Conservation (phyloP, 2,797 vertebrate species). For the Dryobates pubescens region DNA sequence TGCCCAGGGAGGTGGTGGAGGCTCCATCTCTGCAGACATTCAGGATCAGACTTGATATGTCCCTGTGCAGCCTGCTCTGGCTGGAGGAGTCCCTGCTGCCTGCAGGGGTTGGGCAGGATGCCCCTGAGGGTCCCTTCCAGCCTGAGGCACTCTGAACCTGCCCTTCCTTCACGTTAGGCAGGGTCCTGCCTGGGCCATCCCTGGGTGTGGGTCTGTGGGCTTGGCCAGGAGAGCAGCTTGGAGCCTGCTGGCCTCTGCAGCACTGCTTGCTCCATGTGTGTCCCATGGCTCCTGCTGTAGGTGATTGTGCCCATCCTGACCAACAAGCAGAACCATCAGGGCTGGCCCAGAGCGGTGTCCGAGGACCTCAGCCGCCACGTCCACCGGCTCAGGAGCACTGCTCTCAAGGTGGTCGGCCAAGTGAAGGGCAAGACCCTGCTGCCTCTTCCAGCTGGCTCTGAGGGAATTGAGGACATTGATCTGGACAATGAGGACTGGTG, state of each 20-base stretch:
- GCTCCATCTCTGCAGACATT: no score
- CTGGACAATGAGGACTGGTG: slow-evolving; percentile 81
- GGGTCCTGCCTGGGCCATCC: background rate
- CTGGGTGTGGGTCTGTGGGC: background rate
- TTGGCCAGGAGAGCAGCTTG: accelerated
- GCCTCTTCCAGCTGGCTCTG: slow-evolving; percentile 83
- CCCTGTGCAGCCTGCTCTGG: no score
- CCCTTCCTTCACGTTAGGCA: background rate
- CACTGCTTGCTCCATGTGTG: background rate
- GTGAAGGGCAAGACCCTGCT: slow-evolving; percentile 89
- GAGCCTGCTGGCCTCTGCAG: background rate
- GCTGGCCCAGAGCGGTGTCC: slow-evolving; percentile 87
- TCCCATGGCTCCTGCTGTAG: slow-evolving; percentile 67
- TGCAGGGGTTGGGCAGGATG: no score
- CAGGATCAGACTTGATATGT: no score
- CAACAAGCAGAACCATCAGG: slow-evolving; percentile 83
- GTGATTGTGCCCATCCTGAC: slow-evolving; percentile 86
- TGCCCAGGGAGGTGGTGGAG: no score
- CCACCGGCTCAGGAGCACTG: slow-evolving; percentile 80
- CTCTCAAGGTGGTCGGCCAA: slow-evolving; percentile 83
- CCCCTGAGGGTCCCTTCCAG: no score
- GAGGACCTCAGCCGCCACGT: slow-evolving; percentile 84
- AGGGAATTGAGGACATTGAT: slow-evolving; percentile 77
- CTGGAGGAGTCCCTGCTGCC: no score
- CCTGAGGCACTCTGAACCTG: background rate